A percentile compares a stretch with the other conserved stretches of the same genome.
phyloP scores from a whole-genome alignment of 2,113 vertebrate genomes.

The Chloroceryle aenea region DNA sequence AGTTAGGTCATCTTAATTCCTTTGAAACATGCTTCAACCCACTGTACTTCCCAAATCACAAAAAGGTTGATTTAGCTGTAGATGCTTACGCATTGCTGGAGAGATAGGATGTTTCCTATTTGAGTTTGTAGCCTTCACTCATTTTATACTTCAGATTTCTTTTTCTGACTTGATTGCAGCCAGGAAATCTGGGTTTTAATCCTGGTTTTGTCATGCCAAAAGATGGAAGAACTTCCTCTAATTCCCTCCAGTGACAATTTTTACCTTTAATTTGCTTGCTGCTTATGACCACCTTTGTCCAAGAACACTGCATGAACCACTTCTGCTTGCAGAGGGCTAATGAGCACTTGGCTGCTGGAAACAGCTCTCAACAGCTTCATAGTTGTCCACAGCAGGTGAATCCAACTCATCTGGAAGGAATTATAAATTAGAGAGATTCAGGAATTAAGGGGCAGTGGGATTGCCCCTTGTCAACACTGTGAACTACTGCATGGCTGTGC shows the following conservation, averaged over 20 bases:
- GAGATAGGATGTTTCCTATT: neutral
- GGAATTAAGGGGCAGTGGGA: rapidly evolving
- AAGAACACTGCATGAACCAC: neutral
- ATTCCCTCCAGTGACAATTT: neutral
- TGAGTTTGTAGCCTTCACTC: neutral
- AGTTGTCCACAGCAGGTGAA: neutral
- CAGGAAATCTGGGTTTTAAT: neutral
- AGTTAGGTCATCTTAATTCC: neutral
- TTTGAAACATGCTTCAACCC: neutral
- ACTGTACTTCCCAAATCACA: neutral
- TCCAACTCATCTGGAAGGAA: neutral
- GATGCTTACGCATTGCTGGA: rapidly evolving
- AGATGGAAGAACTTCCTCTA: neutral
- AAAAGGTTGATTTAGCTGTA: neutral
- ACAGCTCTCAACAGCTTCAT: neutral
- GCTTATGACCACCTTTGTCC: rapidly evolving
- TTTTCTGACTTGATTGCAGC: neutral
- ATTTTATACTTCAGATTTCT: neutral
- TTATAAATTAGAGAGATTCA: neutral
- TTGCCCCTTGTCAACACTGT: neutral
- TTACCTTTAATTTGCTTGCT: neutral
- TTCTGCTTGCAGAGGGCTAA: neutral
- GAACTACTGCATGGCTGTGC: rapidly evolving
- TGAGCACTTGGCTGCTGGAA: neutral
- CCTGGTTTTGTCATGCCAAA: neutral